A percentile compares a stretch with the other conserved stretches of the same genome.
phyloP scores from a whole-genome alignment of 2,888 invertebrate genomes.

The Mycalesis mineus region DNA sequence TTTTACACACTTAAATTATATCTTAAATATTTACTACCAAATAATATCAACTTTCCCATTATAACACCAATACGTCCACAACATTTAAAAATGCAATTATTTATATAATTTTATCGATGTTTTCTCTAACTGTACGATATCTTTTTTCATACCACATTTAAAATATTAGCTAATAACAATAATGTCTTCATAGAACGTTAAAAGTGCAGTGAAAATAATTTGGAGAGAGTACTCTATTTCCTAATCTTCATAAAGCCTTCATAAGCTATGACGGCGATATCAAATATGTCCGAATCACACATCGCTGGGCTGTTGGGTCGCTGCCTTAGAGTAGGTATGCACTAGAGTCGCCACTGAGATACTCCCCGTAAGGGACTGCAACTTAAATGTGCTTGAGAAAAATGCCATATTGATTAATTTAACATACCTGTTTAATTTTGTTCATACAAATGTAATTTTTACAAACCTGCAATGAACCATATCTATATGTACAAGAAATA shows the following conservation, averaged over 20 bases:
- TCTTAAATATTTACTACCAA: background rate
- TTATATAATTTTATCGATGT: constrained; percentile 2
- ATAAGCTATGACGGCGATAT: constrained; percentile 58
- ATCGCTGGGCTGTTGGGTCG: constrained; percentile 27
- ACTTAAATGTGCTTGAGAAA: too few relatives aligned
- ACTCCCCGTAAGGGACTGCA: too few relatives aligned
- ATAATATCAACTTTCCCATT: background rate
- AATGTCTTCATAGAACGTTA: background rate
- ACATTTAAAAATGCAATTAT: constrained; percentile 2
- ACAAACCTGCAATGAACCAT: too few relatives aligned
- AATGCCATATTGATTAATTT: too few relatives aligned
- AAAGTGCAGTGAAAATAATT: constrained; percentile 22
- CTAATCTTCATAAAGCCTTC: constrained; percentile 69
- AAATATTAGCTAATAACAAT: background rate
- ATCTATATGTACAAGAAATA: too few relatives aligned
- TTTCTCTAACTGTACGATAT: background rate
- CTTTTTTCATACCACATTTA: background rate
- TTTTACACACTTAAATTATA: background rate
- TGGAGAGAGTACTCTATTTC: constrained; percentile 53
- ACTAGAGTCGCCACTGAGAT: too few relatives aligned
- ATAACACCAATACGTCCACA: background rate
- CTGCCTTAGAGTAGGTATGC: too few relatives aligned
- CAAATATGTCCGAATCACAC: constrained; percentile 44
- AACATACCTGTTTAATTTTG: too few relatives aligned
- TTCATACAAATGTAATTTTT: too few relatives aligned